Conservation (phyloP, 2,888 invertebrate species). For the Acleris emargana region DNA sequence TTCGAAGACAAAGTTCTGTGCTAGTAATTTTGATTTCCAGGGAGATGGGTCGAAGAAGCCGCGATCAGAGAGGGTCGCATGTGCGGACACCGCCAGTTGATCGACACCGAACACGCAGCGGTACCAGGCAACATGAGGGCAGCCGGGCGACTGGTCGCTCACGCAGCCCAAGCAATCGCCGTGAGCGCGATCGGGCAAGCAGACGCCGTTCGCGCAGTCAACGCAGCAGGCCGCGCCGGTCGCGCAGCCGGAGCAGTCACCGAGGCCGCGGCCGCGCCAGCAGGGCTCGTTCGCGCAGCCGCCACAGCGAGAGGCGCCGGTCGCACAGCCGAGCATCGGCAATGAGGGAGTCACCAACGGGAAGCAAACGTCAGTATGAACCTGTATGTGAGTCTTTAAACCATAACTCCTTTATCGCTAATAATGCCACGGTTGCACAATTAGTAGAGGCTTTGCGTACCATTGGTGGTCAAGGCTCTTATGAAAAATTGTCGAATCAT, state of each 20-base stretch:
- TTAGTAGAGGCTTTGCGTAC: constrained; percentile 20
- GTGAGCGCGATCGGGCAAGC: constrained; percentile 1
- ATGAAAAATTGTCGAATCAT: constrained; percentile 17
- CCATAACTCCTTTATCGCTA: not conserved
- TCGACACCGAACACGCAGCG: not conserved
- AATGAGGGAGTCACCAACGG: not conserved
- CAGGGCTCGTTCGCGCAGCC: constrained; percentile 10
- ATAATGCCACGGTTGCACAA: constrained; percentile 6
- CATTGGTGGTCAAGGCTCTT: constrained; percentile 12
- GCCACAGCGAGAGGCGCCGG: not conserved
- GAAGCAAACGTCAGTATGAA: not conserved
- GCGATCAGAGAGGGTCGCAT: constrained; percentile 11
- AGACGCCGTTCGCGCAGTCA: constrained; percentile 13
- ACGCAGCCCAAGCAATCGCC: not conserved
- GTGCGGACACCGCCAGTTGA: constrained; percentile 2
- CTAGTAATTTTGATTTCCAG: constrained; percentile 2
- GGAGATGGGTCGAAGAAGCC: not conserved
- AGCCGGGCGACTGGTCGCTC: not conserved
- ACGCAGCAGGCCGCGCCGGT: constrained; percentile 1
- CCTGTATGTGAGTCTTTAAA: not conserved
- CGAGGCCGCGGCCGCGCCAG: constrained; percentile 7
- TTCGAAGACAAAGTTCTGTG: not conserved
- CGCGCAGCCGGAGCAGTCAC: constrained; percentile 17
- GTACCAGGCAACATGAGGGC: not conserved
- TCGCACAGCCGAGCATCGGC: constrained; percentile 1